Evolutionary conservation across 2,113 vertebrate genomes (phyloP).

Genomic region (Sinosuthora webbiana): DNA sequence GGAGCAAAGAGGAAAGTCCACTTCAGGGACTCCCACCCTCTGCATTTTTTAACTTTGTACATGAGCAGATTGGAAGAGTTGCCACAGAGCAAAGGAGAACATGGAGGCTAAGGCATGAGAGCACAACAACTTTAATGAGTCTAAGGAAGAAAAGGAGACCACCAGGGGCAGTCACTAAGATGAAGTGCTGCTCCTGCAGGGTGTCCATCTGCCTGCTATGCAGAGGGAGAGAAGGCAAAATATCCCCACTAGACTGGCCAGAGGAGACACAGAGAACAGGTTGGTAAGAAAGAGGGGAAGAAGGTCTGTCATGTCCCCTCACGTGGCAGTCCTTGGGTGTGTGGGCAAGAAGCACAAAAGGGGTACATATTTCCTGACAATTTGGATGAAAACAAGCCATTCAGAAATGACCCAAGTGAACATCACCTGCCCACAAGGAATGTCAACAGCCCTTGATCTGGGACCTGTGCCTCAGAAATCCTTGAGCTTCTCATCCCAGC

Average conservation of each 20-base stretch:
- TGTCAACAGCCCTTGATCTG: neutral
- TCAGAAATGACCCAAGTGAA: neutral
- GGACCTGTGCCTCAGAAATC: neutral
- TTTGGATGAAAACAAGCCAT: neutral
- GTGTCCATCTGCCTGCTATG: neutral
- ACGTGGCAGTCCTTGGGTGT: neutral
- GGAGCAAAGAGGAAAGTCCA: neutral
- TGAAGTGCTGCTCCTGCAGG: neutral
- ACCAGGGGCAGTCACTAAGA: neutral
- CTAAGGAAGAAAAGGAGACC: neutral
- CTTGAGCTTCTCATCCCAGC: neutral
- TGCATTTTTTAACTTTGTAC: neutral
- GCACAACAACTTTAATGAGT: neutral
- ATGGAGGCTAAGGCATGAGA: neutral
- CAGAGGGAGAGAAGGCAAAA: neutral
- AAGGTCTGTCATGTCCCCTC: neutral
- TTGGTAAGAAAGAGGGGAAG: neutral
- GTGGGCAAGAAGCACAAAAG: neutral
- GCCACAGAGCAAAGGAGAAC: neutral
- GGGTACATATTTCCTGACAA: rapidly evolving
- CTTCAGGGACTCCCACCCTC: neutral
- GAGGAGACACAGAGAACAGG: neutral
- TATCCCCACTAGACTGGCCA: neutral
- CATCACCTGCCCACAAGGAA: neutral
- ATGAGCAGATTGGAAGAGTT: neutral